These are phyloP conservation scores for Melanaphis sacchari DNA, from an alignment of 1,140 invertebrate species.

Conservation along the genomic window DNA sequence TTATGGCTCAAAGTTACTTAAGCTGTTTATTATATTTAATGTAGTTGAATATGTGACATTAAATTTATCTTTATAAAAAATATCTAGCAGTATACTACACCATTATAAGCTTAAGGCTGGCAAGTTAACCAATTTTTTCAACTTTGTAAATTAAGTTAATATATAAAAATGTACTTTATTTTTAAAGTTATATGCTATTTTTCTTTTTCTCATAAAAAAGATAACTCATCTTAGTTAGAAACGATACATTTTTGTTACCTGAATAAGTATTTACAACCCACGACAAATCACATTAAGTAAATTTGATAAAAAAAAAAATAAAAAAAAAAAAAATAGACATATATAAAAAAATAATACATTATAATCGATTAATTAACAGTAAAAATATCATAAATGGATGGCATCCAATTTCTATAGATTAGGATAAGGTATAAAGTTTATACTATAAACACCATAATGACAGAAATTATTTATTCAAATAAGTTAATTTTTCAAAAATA, in stretches of 20 bases:
- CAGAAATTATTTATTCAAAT: too few relatives aligned
- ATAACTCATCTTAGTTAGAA: neutral
- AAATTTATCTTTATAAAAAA: conserved; percentile 9
- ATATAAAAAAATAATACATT: too few relatives aligned
- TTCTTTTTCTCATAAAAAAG: neutral
- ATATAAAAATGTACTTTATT: neutral
- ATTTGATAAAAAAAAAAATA: neutral
- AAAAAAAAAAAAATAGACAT: neutral
- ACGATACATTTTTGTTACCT: neutral
- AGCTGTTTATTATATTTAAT: neutral
- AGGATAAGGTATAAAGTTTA: too few relatives aligned
- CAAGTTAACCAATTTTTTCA: neutral
- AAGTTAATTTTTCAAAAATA: too few relatives aligned
- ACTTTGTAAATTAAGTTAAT: neutral
- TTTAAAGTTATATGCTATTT: neutral
- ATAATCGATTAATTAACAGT: neutral
- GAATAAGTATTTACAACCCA: neutral
- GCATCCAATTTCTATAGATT: too few relatives aligned
- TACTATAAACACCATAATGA: too few relatives aligned
- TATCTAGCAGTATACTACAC: neutral
- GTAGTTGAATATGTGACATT: neutral
- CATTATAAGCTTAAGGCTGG: neutral
- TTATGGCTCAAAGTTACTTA: neutral
- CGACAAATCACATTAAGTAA: too few relatives aligned
- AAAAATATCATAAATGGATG: neutral